These are phyloP conservation scores for Drosophila neocordata DNA, from an alignment of 1,140 invertebrate genomes.

Conservation along the genomic window DNA sequence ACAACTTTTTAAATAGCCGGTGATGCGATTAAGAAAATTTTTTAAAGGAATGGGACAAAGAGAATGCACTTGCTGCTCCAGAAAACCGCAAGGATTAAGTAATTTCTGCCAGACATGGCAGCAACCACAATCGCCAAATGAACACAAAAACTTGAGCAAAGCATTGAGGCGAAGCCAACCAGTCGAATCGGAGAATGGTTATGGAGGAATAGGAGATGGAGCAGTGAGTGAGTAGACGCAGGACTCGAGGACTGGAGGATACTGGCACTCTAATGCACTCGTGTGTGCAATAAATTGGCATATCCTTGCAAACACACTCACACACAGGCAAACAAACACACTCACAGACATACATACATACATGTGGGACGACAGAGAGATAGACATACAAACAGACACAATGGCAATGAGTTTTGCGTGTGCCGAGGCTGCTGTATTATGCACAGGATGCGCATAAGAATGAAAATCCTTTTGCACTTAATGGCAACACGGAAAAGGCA, in stretches of 20 bases:
- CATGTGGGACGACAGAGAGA: constrained; percentile 7
- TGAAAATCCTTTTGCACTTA: constrained; percentile 81
- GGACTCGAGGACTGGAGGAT: constrained; percentile 18
- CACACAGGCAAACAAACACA: constrained; percentile 19
- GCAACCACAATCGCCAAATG: constrained; percentile 79
- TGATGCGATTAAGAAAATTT: no score
- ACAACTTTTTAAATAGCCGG: constrained; percentile 72
- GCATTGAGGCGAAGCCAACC: constrained; percentile 11
- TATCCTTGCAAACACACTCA: constrained; percentile 64
- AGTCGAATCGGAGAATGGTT: no score
- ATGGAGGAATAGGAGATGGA: background rate
- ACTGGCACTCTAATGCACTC: constrained; percentile 76
- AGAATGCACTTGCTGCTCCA: constrained; percentile 61
- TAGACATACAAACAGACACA: constrained; percentile 29
- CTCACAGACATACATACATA: background rate
- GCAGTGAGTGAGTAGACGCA: constrained; percentile 5
- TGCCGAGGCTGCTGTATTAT: constrained; percentile 72
- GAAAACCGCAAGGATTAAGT: constrained; percentile 79
- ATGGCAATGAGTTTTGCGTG: constrained; percentile 74
- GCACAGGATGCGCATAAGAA: constrained; percentile 81
- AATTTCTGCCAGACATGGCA: constrained; percentile 80
- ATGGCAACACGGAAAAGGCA: constrained; percentile 72
- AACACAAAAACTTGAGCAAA: constrained; percentile 74
- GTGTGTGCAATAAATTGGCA: constrained; percentile 81
- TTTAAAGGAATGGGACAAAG: background rate